A percentile compares a stretch with the other conserved stretches of the same genome.
Conservation (phyloP, 1,140 invertebrate species). For the Micrasema minimum region DNA sequence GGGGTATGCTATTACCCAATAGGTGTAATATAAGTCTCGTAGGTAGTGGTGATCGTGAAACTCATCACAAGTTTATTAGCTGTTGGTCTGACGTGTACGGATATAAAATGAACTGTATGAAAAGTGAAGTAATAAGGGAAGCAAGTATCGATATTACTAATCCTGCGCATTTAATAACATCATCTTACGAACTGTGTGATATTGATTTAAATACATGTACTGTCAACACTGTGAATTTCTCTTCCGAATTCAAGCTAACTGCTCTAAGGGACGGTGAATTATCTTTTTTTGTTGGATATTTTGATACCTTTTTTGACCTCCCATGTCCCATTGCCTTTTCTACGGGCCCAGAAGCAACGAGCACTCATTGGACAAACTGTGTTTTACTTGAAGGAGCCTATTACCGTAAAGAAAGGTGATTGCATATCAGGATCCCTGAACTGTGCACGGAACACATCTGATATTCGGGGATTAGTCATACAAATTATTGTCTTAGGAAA, state of each 20-base stretch:
- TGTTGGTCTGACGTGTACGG: conserved; percentile 98
- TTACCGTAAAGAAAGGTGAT: conserved; percentile 80
- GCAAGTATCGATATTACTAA: conserved; percentile 89
- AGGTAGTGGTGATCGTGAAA: conserved; percentile 87
- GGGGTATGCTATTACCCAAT: conserved; percentile 86
- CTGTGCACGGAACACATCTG: conserved; percentile 65
- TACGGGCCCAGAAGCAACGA: conserved; percentile 78
- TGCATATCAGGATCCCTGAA: conserved; percentile 72
- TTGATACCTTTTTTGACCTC: conserved; percentile 89
- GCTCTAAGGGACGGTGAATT: conserved; percentile 78
- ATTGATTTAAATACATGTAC: conserved; percentile 87
- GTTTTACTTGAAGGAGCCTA: conserved; percentile 83
- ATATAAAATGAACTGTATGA: conserved; percentile 96
- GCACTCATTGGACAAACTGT: conserved; percentile 98
- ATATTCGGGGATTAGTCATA: conserved; percentile 61
- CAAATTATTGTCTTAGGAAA: conserved; percentile 64
- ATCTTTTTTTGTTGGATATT: conserved; percentile 92
- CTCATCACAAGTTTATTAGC: conserved; percentile 78
- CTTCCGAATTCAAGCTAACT: conserved; percentile 78
- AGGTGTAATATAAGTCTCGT: conserved; percentile 88
- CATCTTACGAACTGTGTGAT: conserved; percentile 71
- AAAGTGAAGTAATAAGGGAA: conserved; percentile 88
- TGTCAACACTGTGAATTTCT: conserved; percentile 84
- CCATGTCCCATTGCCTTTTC: conserved; percentile 74
- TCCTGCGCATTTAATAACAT: conserved; percentile 80